phyloP scores from a whole-genome alignment of 1,140 invertebrate genomes.

The Stegodyphus mimosarum region DNA sequence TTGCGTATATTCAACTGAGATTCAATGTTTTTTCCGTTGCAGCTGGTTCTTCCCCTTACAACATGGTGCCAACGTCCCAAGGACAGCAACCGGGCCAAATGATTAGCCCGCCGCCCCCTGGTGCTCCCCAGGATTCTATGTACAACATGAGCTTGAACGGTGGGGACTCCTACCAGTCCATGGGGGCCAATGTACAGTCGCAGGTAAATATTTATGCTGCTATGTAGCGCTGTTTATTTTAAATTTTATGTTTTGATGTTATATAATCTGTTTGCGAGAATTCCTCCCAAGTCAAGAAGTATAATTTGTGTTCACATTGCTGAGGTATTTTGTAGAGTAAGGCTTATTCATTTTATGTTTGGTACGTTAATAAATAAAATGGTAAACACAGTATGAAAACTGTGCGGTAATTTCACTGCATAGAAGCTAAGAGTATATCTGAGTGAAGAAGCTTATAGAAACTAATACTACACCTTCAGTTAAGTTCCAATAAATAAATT shows the following conservation, averaged over 20 bases:
- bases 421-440: too few species aligned
- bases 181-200: constrained; percentile 66
- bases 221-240: not conserved
- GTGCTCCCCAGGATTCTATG: constrained; percentile 81
- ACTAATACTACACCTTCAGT: too few species aligned
- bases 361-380: too few species aligned
- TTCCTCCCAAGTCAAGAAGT: not conserved
- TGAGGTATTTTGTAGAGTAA: too few species aligned
- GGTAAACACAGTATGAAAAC: too few species aligned
- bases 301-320: too few species aligned
- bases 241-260: not conserved
- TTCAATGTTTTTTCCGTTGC: constrained; percentile 53
- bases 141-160: constrained; percentile 85
- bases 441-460: too few species aligned
- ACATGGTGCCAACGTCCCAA: constrained; percentile 83
- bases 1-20: not conserved
- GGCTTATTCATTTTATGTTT: too few species aligned
- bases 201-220: constrained; percentile 63
- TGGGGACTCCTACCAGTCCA: constrained; percentile 69
- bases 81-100: constrained; percentile 86
- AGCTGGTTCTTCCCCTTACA: constrained; percentile 89
- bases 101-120: constrained; percentile 87
- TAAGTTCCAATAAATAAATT: too few species aligned
- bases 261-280: not conserved
- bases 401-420: too few species aligned